Percentiles rank a stretch among this genome's conserved stretches.
Conservation (phyloP, 2,797 vertebrate species). For the Gadopsis bispinosus region DNA sequence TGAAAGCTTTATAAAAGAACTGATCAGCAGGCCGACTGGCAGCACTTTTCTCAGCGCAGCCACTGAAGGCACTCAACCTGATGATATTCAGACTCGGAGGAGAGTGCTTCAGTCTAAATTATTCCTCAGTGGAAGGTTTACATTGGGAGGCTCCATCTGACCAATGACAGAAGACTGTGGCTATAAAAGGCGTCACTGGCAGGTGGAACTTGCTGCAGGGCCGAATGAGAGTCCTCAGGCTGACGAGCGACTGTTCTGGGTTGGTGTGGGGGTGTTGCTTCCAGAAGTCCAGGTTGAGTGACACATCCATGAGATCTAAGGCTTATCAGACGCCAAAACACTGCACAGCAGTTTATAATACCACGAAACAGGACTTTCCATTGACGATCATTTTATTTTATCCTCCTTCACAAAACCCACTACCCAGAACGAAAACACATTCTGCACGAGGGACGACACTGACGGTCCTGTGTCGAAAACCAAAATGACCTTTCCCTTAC, state of each 20-base stretch:
- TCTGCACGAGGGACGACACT: no score
- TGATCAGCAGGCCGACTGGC: conserved; percentile 11
- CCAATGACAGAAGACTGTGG: neutral
- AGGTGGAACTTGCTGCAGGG: neutral
- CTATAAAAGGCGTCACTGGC: conserved; percentile 1
- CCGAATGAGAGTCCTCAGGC: neutral
- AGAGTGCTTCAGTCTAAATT: conserved; percentile 38
- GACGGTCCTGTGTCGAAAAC: no score
- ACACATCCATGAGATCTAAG: neutral
- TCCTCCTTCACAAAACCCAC: neutral
- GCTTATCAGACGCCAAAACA: neutral
- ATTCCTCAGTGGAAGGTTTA: conserved; percentile 25
- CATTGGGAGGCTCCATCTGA: neutral
- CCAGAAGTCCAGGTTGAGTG: neutral
- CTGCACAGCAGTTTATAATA: no score
- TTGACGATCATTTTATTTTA: neutral
- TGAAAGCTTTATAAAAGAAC: conserved; percentile 55
- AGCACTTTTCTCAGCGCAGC: conserved; percentile 28
- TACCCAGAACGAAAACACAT: no score
- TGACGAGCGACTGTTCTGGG: neutral
- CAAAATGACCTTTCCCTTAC: no score
- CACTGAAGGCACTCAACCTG: conserved; percentile 19
- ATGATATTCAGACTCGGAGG: neutral
- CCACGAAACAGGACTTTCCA: neutral
- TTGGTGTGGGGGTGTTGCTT: neutral